Evolutionary conservation across 1,140 invertebrate species (phyloP), one percentile per base, ranked within the genome.

Genomic region (Zaprionus davidi): DNA sequence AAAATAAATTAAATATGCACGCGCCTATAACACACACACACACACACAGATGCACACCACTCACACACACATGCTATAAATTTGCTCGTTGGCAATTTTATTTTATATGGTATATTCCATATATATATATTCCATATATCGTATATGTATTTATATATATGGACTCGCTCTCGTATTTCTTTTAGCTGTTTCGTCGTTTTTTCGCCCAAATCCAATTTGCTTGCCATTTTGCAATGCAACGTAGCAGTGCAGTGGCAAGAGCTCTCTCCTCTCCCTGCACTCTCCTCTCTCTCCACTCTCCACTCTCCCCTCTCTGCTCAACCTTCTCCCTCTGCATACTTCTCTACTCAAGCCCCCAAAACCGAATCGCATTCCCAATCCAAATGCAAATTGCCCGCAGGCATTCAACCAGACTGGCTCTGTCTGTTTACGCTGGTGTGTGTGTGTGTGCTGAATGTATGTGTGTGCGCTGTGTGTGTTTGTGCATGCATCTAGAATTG

Each of bases 381-480:
- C 74, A 73, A 73, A 77, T 74, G 72, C 67, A 86, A 86, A 86
- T 86, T 86, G 83, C 76, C 82, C 84, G 46, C 79, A 87, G 83
- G 82, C 83, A 73, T 86, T 66, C 78, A 72, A 71, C 65, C 71
- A 76, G 73, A 69, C 46, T 56, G 3, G 55, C 28, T 66, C 24
- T 62, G 63, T 60, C 2, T 41, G 38, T 51, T 15, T 71, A 12
- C 17, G 24, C 24, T 13, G 28, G 28, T 71, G 64, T 79, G 24
- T 74, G 24, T 56, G 44, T 76, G 36, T 49, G 34, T 41, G 41
- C 46, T 53, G 20, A 64, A 12, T 49, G n/a, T 41, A 22, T 46
- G 60, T 63, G 51, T 20, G 46, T 46, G 31, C 31, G 11, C 31
- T 34, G 13, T 67, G 36, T 36, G 68, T 44, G 55, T 53, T 66